Evolutionary conservation across 2,113 vertebrate genomes (phyloP).

Genomic region (Xenopus borealis): DNA sequence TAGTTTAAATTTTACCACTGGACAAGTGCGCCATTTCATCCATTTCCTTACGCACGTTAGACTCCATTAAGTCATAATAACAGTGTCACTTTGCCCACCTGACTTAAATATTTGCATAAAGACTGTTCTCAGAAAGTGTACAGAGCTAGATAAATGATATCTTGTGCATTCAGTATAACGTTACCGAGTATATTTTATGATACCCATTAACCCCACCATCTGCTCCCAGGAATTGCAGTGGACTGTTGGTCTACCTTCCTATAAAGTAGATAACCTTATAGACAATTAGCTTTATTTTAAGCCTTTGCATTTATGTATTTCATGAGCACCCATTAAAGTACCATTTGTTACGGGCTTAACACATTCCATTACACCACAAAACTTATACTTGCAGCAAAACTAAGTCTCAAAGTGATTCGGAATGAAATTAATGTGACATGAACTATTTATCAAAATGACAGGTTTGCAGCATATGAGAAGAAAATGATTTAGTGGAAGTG

Average conservation of each 20-base stretch:
- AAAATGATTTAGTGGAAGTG: conserved; percentile 59
- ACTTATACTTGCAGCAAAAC: conserved; percentile 62
- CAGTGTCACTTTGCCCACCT: too few species aligned
- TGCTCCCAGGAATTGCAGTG: conserved; percentile 38
- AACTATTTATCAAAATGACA: conserved; percentile 61
- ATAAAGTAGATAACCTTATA: conserved; percentile 34
- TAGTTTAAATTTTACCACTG: too few species aligned
- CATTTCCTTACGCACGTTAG: too few species aligned
- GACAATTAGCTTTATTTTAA: conserved; percentile 54
- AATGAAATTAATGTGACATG: conserved; percentile 61
- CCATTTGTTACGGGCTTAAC: conserved; percentile 64
- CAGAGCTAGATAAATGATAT: too few species aligned
- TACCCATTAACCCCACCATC: background rate
- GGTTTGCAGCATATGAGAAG: conserved; percentile 50
- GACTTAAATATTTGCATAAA: too few species aligned
- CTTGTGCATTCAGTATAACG: background rate
- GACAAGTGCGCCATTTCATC: too few species aligned
- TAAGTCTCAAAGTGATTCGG: conserved; percentile 61
- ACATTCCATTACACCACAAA: conserved; percentile 64
- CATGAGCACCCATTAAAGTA: conserved; percentile 58
- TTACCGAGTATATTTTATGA: background rate
- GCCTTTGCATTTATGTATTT: conserved; percentile 60
- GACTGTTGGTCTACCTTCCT: conserved; percentile 13
- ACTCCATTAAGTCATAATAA: too few species aligned
- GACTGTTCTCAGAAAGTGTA: too few species aligned